These are phyloP conservation scores for Blastobasis lacticolella DNA, from an alignment of 2,888 invertebrate species.

Conservation along the genomic window DNA sequence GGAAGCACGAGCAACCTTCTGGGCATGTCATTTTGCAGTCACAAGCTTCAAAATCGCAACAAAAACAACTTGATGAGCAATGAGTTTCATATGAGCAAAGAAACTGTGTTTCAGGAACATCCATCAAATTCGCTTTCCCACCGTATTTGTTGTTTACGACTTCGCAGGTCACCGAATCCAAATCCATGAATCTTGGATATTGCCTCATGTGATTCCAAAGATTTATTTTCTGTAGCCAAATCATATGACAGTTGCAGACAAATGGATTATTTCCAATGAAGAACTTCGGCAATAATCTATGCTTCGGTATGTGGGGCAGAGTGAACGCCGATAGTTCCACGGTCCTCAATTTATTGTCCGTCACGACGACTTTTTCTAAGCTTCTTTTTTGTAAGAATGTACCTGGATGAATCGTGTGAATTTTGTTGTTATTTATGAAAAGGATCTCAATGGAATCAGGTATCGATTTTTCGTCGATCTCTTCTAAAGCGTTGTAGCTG, in stretches of 20 bases:
- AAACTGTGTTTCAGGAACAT: constrained; percentile 83
- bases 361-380: constrained; percentile 84
- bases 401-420: constrained; percentile 80
- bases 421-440: constrained; percentile 84
- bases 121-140: constrained; percentile 78
- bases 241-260: constrained; percentile 90
- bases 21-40: constrained; percentile 94
- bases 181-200: constrained; percentile 85
- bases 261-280: constrained; percentile 89
- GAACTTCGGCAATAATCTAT: constrained; percentile 82
- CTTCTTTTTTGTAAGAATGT: constrained; percentile 81
- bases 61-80: constrained; percentile 88
- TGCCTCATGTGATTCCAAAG: constrained; percentile 81
- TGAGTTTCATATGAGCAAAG: constrained; percentile 87
- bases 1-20: constrained; percentile 87
- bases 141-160: constrained; percentile 79
- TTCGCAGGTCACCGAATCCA: constrained; percentile 83
- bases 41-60: constrained; percentile 91
- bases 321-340: constrained; percentile 83
- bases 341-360: constrained; percentile 82
- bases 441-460: constrained; percentile 84
- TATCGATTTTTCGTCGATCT: constrained; percentile 79
- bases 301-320: constrained; percentile 77
- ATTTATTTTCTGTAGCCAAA: constrained; percentile 87
- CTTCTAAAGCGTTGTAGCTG: constrained; percentile 81